These are phyloP conservation scores for Apotomis betuletana DNA, from an alignment of 2,888 invertebrate species.

Conservation along the genomic window DNA sequence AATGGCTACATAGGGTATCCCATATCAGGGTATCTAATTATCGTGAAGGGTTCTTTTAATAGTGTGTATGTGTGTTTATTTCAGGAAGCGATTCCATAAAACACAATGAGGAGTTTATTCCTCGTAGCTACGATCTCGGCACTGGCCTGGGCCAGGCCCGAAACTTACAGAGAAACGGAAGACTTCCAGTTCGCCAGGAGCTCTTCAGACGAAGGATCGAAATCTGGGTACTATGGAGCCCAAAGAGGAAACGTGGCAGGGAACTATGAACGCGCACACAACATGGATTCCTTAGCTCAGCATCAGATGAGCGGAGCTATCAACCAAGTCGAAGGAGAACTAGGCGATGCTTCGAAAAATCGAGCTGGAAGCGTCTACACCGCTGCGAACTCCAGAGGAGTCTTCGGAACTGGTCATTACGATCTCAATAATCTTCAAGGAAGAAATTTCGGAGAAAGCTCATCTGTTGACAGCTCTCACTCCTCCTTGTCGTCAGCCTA, in stretches of 20 bases:
- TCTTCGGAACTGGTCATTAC: conserved; percentile 69
- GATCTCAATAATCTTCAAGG: conserved; percentile 71
- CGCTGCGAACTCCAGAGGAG: conserved; percentile 74
- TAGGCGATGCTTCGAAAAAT: conserved; percentile 69
- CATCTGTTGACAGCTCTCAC: conserved; percentile 52
- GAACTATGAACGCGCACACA: conserved; percentile 77
- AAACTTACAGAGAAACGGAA: conserved; percentile 75
- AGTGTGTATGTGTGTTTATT: conserved; percentile 42
- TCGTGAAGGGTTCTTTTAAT: too few relatives aligned
- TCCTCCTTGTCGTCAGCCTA: conserved; percentile 42
- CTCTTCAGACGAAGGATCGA: conserved; percentile 75
- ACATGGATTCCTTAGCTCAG: conserved; percentile 77
- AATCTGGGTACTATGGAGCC: conserved; percentile 76
- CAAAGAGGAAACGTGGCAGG: conserved; percentile 82
- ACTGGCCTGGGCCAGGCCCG: conserved; percentile 68
- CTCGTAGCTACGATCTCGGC: conserved; percentile 63
- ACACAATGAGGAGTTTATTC: conserved; percentile 65
- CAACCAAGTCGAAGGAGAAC: conserved; percentile 71
- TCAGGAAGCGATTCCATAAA: conserved; percentile 49
- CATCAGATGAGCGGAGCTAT: conserved; percentile 76
- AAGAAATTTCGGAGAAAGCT: conserved; percentile 71
- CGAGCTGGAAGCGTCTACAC: conserved; percentile 71
- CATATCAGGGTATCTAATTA: too few relatives aligned
- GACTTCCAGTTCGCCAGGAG: conserved; percentile 79
- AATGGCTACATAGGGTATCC: too few relatives aligned